A percentile compares a stretch with the other conserved stretches of the same genome.
Conservation (phyloP, 2,113 vertebrate species). For the Eubucco bourcierii region DNA sequence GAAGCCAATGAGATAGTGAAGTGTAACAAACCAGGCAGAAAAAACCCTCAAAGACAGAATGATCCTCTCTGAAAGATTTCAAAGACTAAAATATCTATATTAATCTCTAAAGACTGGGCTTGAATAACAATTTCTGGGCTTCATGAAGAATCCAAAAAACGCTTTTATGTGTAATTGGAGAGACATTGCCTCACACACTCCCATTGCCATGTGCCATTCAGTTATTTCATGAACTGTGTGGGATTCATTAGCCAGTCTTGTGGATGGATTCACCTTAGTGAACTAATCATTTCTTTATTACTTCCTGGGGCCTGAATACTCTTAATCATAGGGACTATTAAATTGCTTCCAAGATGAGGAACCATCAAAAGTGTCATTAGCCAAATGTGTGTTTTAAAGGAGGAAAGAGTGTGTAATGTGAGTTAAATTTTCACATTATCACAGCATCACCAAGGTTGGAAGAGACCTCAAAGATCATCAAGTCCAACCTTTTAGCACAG, state of each 20-base stretch:
- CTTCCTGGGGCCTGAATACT: background rate
- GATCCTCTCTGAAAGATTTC: background rate
- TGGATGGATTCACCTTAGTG: background rate
- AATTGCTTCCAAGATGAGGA: background rate
- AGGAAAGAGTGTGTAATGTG: background rate
- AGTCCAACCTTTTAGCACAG: too few relatives aligned
- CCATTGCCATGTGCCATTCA: background rate
- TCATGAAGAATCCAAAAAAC: background rate
- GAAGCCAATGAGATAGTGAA: background rate
- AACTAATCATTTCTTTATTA: background rate
- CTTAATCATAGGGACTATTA: background rate
- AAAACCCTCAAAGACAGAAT: background rate
- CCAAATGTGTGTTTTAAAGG: background rate
- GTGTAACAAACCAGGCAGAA: background rate
- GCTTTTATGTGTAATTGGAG: background rate
- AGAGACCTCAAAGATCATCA: too few relatives aligned
- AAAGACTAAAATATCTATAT: background rate
- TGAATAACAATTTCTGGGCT: background rate
- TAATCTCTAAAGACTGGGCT: background rate
- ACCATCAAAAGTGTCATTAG: background rate
- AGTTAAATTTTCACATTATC: too few relatives aligned
- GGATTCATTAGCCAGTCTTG: conserved; percentile 1
- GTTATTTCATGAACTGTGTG: background rate
- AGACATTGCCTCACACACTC: background rate
- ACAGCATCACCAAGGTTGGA: too few relatives aligned